phyloP scores from a whole-genome alignment of 2,113 vertebrate genomes.

The Benitochromis conjunctus region DNA sequence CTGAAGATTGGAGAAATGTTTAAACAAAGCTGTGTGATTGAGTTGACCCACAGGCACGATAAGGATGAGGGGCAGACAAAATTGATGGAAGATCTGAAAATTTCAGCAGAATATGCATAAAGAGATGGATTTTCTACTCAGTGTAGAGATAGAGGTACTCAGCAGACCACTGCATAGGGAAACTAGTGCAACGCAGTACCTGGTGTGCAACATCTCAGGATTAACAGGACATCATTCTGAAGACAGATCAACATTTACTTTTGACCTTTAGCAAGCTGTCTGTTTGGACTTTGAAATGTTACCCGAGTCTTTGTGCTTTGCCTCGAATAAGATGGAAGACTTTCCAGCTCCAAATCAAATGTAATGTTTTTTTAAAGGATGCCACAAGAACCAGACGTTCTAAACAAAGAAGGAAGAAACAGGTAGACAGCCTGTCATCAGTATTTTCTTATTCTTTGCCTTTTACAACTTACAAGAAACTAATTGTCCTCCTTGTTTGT shows the following conservation, averaged over 20 bases:
- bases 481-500: background rate
- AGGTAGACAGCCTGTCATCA: background rate
- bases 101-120: background rate
- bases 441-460: background rate
- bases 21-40: rapidly evolving
- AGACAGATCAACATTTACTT: background rate
- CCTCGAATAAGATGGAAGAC: background rate
- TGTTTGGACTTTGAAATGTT: background rate
- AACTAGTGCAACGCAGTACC: background rate
- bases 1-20: background rate
- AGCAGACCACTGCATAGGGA: background rate
- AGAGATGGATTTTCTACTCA: background rate
- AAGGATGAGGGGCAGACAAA: background rate
- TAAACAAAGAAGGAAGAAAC: background rate
- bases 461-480: background rate
- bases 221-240: background rate
- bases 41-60: background rate
- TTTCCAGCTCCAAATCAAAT: background rate
- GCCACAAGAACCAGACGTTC: background rate
- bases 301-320: background rate
- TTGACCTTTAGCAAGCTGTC: background rate
- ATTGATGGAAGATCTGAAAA: background rate
- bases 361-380: background rate
- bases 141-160: background rate
- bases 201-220: background rate